These are phyloP conservation scores for Rhyacophila evoluta DNA, from an alignment of 2,888 invertebrate species.

Conservation along the genomic window DNA sequence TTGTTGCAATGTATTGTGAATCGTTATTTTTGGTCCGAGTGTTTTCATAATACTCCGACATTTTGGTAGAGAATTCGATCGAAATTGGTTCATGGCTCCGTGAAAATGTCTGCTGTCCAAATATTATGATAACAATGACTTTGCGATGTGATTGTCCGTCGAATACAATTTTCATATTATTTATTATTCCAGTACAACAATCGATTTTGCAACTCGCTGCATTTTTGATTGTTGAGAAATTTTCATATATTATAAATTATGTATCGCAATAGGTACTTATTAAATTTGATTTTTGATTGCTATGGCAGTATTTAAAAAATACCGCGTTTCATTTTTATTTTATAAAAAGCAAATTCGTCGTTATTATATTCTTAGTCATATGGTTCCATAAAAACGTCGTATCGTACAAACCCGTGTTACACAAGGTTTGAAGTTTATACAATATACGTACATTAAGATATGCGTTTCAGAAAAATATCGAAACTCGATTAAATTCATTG, in stretches of 20 bases:
- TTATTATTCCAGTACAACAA: background rate
- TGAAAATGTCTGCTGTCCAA: background rate
- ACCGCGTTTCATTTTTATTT: too few species aligned
- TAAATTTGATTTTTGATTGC: too few species aligned
- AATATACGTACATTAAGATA: too few species aligned
- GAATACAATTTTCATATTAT: background rate
- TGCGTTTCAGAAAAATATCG: too few species aligned
- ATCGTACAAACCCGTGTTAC: too few species aligned
- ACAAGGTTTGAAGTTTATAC: too few species aligned
- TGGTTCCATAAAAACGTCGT: too few species aligned
- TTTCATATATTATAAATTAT: background rate
- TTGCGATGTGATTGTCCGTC: background rate
- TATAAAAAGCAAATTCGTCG: too few species aligned
- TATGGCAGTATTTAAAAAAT: too few species aligned
- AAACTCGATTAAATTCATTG: too few species aligned
- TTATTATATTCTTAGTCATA: too few species aligned
- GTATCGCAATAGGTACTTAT: background rate
- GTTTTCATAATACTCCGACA: background rate
- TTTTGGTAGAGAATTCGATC: background rate
- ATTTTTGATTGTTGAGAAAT: conserved; percentile 2
- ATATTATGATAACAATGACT: conserved; percentile 9
- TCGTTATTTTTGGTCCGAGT: background rate
- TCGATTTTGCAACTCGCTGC: background rate
- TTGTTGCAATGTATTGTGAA: background rate
- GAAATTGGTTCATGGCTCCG: background rate